phyloP scores from a whole-genome alignment of 2,797 vertebrate genomes.

The Notolabrus celidotus region DNA sequence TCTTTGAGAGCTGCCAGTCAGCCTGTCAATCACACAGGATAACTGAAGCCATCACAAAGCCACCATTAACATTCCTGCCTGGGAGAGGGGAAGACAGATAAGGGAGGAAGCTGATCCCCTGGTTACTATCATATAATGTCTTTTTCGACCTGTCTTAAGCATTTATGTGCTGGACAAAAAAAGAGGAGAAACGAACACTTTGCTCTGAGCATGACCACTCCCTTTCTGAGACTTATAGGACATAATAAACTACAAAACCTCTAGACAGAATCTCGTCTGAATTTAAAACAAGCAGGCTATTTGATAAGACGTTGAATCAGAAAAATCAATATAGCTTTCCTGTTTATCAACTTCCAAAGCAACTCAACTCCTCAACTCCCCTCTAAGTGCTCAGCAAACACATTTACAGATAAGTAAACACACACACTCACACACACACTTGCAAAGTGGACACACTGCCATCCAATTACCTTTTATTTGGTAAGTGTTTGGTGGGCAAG shows the following conservation, averaged over 20 bases:
- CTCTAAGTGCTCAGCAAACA: constrained; percentile 69
- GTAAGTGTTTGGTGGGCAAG: constrained; percentile 46
- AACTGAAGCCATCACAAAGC: constrained; percentile 70
- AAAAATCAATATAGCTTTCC: no score
- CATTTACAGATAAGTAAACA: constrained; percentile 63
- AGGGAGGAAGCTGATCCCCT: constrained; percentile 55
- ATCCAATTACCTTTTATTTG: constrained; percentile 68
- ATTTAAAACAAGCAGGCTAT: no score
- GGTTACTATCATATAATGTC: constrained; percentile 46
- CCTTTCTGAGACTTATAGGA: neutral
- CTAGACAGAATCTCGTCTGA: no score
- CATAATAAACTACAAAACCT: neutral
- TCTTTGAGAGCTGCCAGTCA: constrained; percentile 66
- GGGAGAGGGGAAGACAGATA: constrained; percentile 60
- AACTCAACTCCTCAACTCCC: constrained; percentile 17
- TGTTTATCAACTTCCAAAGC: neutral
- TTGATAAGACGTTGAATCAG: no score
- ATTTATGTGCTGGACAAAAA: constrained; percentile 18
- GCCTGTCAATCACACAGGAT: constrained; percentile 62
- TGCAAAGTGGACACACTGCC: constrained; percentile 44
- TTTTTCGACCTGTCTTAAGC: constrained; percentile 38
- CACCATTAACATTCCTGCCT: constrained; percentile 79
- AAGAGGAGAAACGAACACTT: constrained; percentile 9
- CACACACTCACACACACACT: constrained; percentile 17
- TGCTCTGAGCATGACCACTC: neutral